phyloP scores from a whole-genome alignment of 1,140 invertebrate genomes.

The Ylistrum balloti region DNA sequence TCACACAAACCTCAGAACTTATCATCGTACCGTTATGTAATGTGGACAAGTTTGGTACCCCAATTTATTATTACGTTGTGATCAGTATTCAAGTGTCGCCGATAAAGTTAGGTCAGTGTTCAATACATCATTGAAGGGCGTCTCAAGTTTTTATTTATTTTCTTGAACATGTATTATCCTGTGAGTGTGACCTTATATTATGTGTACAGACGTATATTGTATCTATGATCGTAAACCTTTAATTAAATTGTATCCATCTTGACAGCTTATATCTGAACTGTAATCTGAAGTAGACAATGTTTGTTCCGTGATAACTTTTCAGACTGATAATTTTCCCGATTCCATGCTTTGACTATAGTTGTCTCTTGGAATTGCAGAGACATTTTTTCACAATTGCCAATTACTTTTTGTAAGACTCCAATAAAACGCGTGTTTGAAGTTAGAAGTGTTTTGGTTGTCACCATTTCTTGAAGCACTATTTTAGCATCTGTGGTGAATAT shows the following conservation, averaged over 20 bases:
- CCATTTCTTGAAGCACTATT: too few species aligned
- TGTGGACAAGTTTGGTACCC: background rate
- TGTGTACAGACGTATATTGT: background rate
- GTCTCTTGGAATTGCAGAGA: too few species aligned
- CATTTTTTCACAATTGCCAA: too few species aligned
- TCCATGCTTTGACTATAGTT: too few species aligned
- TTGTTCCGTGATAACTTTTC: too few species aligned
- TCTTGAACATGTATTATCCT: background rate
- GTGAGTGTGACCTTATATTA: background rate
- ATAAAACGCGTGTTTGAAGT: too few species aligned
- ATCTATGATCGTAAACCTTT: background rate
- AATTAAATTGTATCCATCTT: background rate
- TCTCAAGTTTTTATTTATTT: background rate
- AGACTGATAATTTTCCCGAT: too few species aligned
- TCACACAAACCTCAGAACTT: background rate
- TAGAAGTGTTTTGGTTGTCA: too few species aligned
- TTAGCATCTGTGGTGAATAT: too few species aligned
- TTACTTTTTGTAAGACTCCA: too few species aligned
- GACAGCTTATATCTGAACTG: too few species aligned
- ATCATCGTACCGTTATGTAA: background rate
- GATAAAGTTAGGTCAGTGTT: background rate
- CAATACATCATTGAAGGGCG: background rate
- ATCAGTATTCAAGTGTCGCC: background rate
- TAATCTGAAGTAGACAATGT: too few species aligned
- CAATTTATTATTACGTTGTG: background rate